Percentiles rank a stretch among this genome's conserved stretches.
These are phyloP conservation scores for Leptinotarsa tumamoca DNA, from an alignment of 2,888 invertebrate species.

Conservation along the genomic window DNA sequence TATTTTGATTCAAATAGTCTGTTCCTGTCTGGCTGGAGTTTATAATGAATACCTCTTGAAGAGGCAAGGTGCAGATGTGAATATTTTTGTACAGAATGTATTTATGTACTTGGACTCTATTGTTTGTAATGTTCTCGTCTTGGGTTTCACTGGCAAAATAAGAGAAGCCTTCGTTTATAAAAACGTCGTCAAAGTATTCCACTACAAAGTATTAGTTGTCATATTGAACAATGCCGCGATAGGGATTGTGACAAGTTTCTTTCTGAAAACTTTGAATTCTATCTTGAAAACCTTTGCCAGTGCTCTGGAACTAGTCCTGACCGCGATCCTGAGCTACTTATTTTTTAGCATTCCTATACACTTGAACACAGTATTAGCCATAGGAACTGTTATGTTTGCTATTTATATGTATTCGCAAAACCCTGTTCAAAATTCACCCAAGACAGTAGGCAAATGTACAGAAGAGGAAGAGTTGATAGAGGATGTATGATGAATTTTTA, in stretches of 20 bases:
- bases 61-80: constrained; percentile 83
- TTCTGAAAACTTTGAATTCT: constrained; percentile 91
- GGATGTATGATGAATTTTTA: constrained; percentile 37
- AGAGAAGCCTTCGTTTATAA: constrained; percentile 71
- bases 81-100: constrained; percentile 93
- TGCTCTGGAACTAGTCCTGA: constrained; percentile 90
- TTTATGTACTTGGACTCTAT: constrained; percentile 97
- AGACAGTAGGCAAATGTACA: constrained; percentile 26
- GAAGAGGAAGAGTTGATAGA: constrained; percentile 42
- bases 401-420: constrained; percentile 90
- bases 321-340: constrained; percentile 88
- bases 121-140: constrained; percentile 84
- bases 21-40: constrained; percentile 94
- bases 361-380: constrained; percentile 83
- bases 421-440: constrained; percentile 78
- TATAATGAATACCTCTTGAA: constrained; percentile 96
- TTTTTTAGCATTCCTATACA: constrained; percentile 89
- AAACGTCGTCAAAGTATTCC: constrained; percentile 71
- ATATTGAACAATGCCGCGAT: constrained; percentile 91
- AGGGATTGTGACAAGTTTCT: constrained; percentile 94
- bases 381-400: constrained; percentile 84
- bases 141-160: constrained; percentile 77
- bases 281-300: constrained; percentile 96
- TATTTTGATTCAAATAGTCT: constrained; percentile 84
- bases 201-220: constrained; percentile 81